Evolutionary conservation across 2,797 vertebrate genomes (phyloP).

Genomic region (Urocyon cinereoargenteus): DNA sequence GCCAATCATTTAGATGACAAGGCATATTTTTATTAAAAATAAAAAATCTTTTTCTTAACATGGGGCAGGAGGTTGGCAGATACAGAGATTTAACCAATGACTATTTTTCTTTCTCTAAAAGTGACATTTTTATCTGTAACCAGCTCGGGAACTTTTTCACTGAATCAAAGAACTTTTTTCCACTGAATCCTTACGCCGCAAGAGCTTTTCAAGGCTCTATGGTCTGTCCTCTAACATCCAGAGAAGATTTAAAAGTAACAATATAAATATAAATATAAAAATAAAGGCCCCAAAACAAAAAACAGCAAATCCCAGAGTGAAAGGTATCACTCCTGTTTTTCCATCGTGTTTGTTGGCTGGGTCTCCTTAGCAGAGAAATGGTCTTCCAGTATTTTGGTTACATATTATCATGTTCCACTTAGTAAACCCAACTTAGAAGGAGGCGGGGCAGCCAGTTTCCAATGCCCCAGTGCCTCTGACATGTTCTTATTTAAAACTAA

Average conservation of each 20-base stretch:
- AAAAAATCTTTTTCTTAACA: slow-evolving; percentile 46
- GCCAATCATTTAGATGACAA: slow-evolving; percentile 63
- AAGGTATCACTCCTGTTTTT: slow-evolving; percentile 53
- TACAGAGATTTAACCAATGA: not conserved
- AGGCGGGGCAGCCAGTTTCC: slow-evolving; percentile 21
- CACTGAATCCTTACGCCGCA: not conserved
- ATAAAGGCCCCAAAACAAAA: not conserved
- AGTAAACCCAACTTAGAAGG: slow-evolving; percentile 39
- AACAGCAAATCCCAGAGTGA: slow-evolving; percentile 6
- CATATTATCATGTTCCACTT: slow-evolving; percentile 57
- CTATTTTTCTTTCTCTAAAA: slow-evolving; percentile 30
- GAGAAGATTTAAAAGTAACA: slow-evolving; percentile 48
- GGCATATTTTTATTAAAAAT: slow-evolving; percentile 52
- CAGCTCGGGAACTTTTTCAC: not conserved
- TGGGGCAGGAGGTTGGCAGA: slow-evolving; percentile 15
- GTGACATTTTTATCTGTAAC: not conserved
- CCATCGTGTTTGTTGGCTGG: slow-evolving; percentile 65
- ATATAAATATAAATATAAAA: not conserved
- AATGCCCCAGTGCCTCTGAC: slow-evolving; percentile 61
- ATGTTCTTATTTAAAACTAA: slow-evolving; percentile 79
- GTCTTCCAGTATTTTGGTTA: slow-evolving; percentile 55
- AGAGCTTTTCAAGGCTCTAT: not conserved
- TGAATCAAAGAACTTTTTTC: not conserved
- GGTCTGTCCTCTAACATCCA: not conserved
- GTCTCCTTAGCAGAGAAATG: slow-evolving; percentile 31